These are phyloP conservation scores for Epistrophella euchroma DNA, from an alignment of 2,888 invertebrate species.

Conservation along the genomic window DNA sequence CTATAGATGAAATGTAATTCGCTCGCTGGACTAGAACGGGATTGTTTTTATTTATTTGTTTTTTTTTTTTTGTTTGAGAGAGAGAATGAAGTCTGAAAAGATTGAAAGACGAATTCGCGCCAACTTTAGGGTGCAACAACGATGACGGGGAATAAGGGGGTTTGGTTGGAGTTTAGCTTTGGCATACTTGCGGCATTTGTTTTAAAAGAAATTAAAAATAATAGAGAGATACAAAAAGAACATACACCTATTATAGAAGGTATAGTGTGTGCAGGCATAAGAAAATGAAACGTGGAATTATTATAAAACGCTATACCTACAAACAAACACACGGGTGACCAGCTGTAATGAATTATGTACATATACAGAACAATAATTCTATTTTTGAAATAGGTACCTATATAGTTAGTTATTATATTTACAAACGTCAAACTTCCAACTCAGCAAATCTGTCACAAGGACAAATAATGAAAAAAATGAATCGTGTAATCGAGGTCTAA, in stretches of 20 bases:
- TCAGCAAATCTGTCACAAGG: too few relatives aligned
- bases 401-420: neutral
- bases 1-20: slow-evolving; percentile 72
- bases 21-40: slow-evolving; percentile 75
- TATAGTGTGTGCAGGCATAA: slow-evolving; percentile 13
- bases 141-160: neutral
- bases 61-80: neutral
- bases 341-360: neutral
- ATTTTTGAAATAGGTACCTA: too few relatives aligned
- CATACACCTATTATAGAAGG: neutral
- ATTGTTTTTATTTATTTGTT: slow-evolving; percentile 44
- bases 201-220: slow-evolving; percentile 75
- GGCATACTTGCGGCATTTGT: slow-evolving; percentile 72
- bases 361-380: neutral
- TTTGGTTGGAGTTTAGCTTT: slow-evolving; percentile 26
- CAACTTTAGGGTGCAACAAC: slow-evolving; percentile 2
- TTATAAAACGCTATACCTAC: slow-evolving; percentile 19
- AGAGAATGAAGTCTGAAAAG: neutral
- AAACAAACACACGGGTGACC: neutral
- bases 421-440: too few relatives aligned
- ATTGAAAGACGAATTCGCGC: slow-evolving; percentile 29
- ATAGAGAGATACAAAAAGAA: slow-evolving; percentile 66
- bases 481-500: too few relatives aligned
- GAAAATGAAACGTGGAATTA: slow-evolving; percentile 53
- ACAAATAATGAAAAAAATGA: too few relatives aligned